Percentiles rank a stretch among this genome's conserved stretches.
Evolutionary conservation across 2,888 invertebrate species (phyloP).

Genomic region (Suillia variegata): DNA sequence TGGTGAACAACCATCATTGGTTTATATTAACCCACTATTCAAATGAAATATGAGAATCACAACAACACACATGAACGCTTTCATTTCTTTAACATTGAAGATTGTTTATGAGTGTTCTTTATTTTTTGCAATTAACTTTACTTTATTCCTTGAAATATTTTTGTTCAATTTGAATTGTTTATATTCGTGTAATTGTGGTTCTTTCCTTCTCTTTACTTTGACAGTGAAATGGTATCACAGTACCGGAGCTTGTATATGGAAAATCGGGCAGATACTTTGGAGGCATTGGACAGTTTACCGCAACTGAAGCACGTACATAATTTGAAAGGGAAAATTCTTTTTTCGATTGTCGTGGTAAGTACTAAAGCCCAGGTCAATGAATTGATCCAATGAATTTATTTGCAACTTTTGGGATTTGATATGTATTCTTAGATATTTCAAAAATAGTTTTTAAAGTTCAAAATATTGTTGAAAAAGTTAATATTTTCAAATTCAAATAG

Average conservation of each 20-base stretch:
- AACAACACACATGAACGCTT: conserved; percentile 8
- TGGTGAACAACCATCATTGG: too few species aligned
- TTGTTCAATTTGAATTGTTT: too few species aligned
- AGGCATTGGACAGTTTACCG: conserved; percentile 81
- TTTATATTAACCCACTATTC: too few species aligned
- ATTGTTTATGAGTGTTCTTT: too few species aligned
- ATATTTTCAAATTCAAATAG: too few species aligned
- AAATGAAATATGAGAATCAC: too few species aligned
- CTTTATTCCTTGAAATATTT: conserved; percentile 8
- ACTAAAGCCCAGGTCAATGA: too few species aligned
- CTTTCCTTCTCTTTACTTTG: background rate
- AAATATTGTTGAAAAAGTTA: too few species aligned
- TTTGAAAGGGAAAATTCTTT: conserved; percentile 92
- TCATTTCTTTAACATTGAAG: conserved; percentile 16
- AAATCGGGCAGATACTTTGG: conserved; percentile 82
- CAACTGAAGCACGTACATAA: conserved; percentile 84
- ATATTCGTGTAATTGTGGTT: too few species aligned
- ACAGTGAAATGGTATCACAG: conserved; percentile 73
- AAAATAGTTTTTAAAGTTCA: too few species aligned
- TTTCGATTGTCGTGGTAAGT: conserved; percentile 94
- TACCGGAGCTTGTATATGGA: conserved; percentile 86
- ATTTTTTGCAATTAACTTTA: background rate
- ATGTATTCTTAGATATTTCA: too few species aligned
- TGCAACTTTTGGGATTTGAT: too few species aligned
- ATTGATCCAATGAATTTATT: background rate